These are phyloP conservation scores for Leguminivora glycinivorella DNA, from an alignment of 1,140 invertebrate species.

Conservation along the genomic window DNA sequence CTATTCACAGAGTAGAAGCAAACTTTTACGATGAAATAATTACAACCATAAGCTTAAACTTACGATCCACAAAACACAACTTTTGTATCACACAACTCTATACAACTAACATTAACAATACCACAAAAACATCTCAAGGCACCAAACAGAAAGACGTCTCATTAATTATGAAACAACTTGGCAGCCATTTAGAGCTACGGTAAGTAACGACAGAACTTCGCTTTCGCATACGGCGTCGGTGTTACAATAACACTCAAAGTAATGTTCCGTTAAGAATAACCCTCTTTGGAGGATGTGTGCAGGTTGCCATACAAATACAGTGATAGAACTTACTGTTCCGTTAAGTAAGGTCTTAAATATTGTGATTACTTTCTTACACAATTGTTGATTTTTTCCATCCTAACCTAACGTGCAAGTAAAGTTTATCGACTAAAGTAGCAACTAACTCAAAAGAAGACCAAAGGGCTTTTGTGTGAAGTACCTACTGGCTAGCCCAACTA, in stretches of 20 bases:
- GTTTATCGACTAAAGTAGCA: too few relatives aligned
- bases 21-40: too few relatives aligned
- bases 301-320: neutral
- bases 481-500: neutral
- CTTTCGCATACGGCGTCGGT: conserved; percentile 5
- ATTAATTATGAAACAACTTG: conserved; percentile 21
- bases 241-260: conserved; percentile 21
- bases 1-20: too few relatives aligned
- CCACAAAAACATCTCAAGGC: neutral
- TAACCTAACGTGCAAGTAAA: too few relatives aligned
- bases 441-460: neutral
- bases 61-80: too few relatives aligned
- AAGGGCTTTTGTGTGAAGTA: neutral
- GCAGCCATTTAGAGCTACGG: conserved; percentile 7
- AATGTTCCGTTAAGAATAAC: neutral
- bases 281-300: neutral
- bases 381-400: too few relatives aligned
- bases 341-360: too few relatives aligned
- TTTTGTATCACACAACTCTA: too few relatives aligned
- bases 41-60: too few relatives aligned
- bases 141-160: neutral
- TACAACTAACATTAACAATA: too few relatives aligned
- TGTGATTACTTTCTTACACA: too few relatives aligned
- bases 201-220: conserved; percentile 24
- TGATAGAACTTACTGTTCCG: too few relatives aligned